Percentiles rank a stretch among this genome's conserved stretches.
These are phyloP conservation scores for Cydia pomonella DNA, from an alignment of 1,140 invertebrate genomes.

Conservation along the genomic window DNA sequence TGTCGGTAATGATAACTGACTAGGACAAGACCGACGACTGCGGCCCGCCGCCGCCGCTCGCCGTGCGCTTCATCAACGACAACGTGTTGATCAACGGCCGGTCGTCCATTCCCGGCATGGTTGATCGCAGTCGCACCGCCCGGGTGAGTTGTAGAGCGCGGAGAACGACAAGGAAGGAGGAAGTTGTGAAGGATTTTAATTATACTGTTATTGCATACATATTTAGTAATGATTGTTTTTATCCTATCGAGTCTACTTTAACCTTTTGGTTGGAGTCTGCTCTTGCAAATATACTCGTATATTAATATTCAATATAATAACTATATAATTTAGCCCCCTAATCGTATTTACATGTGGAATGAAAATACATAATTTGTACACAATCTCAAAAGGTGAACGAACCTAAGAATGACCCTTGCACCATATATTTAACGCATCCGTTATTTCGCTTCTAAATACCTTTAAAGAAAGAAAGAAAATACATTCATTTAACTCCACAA, in stretches of 20 bases:
- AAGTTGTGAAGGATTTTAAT: no score
- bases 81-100: slow-evolving; percentile 93
- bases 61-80: slow-evolving; percentile 92
- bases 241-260: no score
- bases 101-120: slow-evolving; percentile 58
- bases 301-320: no score
- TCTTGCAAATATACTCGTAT: no score
- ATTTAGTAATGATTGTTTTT: no score
- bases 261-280: no score
- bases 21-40: slow-evolving; percentile 79
- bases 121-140: slow-evolving; percentile 52
- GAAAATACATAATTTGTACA: no score
- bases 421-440: slow-evolving; percentile 4
- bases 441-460: background rate
- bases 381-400: background rate
- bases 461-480: no score
- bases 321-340: no score
- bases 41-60: slow-evolving; percentile 88
- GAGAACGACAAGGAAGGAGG: background rate
- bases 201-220: no score
- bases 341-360: no score
- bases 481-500: no score
- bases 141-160: slow-evolving; percentile 46
- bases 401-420: background rate
- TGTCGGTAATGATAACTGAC: slow-evolving; percentile 36